Base-by-base conservation (phyloP, 2,113 vertebrate species). In the Perca fluviatilis region DNA sequence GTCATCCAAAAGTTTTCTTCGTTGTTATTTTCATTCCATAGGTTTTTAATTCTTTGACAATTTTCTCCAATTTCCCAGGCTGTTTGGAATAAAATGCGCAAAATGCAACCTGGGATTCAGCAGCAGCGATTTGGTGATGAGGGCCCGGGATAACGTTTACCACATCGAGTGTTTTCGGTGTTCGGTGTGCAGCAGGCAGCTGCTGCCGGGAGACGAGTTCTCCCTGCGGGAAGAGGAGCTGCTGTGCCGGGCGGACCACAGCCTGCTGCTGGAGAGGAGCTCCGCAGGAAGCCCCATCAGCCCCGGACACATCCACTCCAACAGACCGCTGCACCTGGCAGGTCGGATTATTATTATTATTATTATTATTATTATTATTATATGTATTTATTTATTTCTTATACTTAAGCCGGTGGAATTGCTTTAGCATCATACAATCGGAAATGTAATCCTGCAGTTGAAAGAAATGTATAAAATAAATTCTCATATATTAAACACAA, bases 101-200 rank as follows among this genome's bases (percentile, higher is more conserved):
- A 96, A 97, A 93, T 99, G 98, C 91, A 95, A 95, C 89, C 94
- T 96, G 85, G 95, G 96, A 54, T 97, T 99, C 94, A 96, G 96
- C 93, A 98, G 97, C 95, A 97, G 96, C 73, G 98, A 99, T 78
- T 88, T 98, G 90, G 98, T 99, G 90, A 99, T 99, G 98, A 93
- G 97, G 75, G 97, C 97, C 61, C 95, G 97, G 77, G 96, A 96
- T 89, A 95, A 96, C 74, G 96, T 99, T 77, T 99, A 98, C 90
- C 98, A 99, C 95, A 95, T 98, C 83, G 97, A 98, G 89, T 99
- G 98, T 90, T 99, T 99, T 91, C 96, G 98, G 82, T 99, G 98
- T 91, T 96, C 97, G 4, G 96, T 96, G 89, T 99, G 98, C 94
- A 96, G 96, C 95, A 94, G 96, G 47, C 97, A 97, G 91, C 96